A percentile compares a stretch with the other conserved stretches of the same genome.
phyloP scores from a whole-genome alignment of 2,113 vertebrate genomes.

The Mirounga angustirostris region DNA sequence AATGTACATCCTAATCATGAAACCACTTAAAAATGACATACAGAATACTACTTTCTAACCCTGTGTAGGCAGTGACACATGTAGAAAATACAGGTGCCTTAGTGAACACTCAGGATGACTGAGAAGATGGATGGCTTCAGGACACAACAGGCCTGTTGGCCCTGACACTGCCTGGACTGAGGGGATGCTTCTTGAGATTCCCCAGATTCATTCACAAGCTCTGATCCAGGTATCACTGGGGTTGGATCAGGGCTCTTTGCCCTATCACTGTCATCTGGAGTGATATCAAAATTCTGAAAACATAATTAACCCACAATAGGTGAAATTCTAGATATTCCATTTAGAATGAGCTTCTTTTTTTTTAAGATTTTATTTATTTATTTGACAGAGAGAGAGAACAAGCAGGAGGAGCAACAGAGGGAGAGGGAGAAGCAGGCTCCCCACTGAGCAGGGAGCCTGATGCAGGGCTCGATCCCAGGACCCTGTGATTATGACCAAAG shows the following conservation, averaged over 20 bases:
- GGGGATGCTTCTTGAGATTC: not conserved
- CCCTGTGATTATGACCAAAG: too few relatives aligned
- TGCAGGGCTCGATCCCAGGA: too few relatives aligned
- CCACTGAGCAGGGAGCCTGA: too few relatives aligned
- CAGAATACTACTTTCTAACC: not conserved
- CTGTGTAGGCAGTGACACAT: not conserved
- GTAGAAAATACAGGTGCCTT: not conserved
- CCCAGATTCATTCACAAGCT: not conserved
- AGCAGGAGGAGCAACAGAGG: too few relatives aligned
- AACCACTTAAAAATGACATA: not conserved
- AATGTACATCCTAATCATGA: not conserved
- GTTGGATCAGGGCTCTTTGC: not conserved
- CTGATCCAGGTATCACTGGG: not conserved
- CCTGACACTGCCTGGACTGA: not conserved
- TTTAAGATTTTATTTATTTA: too few relatives aligned
- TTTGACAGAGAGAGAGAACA: too few relatives aligned
- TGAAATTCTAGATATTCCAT: not conserved
- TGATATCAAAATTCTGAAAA: conserved; percentile 2
- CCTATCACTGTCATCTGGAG: not conserved
- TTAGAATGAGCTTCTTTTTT: not conserved
- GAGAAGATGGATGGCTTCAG: not conserved
- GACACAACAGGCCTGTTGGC: not conserved
- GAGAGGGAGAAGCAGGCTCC: too few relatives aligned
- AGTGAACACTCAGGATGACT: not conserved
- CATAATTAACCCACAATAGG: not conserved